Conservation (phyloP, 2,888 invertebrate genomes). For the Metacarcinus magister region DNA sequence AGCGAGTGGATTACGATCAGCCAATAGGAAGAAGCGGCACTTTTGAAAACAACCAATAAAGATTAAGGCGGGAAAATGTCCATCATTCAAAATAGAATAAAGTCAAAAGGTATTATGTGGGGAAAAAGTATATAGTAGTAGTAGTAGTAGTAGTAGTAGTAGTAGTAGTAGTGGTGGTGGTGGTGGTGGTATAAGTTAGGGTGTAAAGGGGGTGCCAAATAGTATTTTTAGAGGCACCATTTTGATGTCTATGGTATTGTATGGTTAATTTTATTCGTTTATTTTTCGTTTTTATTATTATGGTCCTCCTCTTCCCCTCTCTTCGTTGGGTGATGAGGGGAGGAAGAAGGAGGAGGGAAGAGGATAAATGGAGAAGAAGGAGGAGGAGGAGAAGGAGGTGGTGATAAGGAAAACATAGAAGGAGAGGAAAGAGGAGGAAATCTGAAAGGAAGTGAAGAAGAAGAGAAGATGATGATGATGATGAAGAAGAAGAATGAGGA, state of each 20-base stretch:
- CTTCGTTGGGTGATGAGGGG: background rate
- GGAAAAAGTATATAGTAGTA: background rate
- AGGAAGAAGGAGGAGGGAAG: background rate
- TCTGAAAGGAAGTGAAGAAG: too few species aligned
- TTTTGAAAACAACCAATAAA: background rate
- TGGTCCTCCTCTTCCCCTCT: too few species aligned
- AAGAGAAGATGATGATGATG: too few species aligned
- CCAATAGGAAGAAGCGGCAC: background rate
- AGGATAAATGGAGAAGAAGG: too few species aligned
- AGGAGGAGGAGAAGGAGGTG: background rate
- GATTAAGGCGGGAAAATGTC: background rate
- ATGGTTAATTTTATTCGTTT: background rate
- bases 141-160: conserved; percentile 57
- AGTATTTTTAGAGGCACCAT: background rate
- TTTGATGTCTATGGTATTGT: background rate
- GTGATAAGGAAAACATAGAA: too few species aligned
- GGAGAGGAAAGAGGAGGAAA: too few species aligned
- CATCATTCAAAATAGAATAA: background rate
- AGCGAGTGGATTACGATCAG: background rate
- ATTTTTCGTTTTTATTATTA: background rate
- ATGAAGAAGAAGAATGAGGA: too few species aligned
- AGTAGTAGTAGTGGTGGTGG: conserved; percentile 40
- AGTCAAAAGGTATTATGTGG: background rate
- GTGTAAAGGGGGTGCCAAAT: too few species aligned
- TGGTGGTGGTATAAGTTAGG: background rate